Evolutionary conservation across 1,140 invertebrate species (phyloP).

Genomic region (Cryptotermes secundus): DNA sequence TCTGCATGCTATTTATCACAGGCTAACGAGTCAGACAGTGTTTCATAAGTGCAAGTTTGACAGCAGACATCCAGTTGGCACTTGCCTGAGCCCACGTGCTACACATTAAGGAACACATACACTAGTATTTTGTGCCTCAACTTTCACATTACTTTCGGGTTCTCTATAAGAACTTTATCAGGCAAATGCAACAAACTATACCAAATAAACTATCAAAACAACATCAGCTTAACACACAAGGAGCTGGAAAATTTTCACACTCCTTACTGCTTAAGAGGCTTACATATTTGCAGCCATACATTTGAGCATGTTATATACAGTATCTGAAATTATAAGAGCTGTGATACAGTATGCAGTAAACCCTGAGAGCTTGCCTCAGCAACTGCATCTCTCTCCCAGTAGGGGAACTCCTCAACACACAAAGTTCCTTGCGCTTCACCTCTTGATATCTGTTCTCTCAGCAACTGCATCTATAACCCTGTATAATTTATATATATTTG

Average conservation of each 20-base stretch:
- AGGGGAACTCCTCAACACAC: slow-evolving; percentile 75
- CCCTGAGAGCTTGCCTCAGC: slow-evolving; percentile 76
- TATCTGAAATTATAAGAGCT: no score
- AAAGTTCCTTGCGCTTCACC: slow-evolving; percentile 80
- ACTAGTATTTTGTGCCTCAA: no score
- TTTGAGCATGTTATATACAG: no score
- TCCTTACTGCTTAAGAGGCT: no score
- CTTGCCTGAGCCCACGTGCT: not conserved
- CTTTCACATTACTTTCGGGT: not conserved
- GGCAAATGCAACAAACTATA: not conserved
- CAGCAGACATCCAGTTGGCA: not conserved
- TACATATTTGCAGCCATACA: no score
- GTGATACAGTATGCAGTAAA: slow-evolving; percentile 77
- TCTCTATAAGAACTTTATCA: not conserved
- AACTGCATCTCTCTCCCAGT: slow-evolving; percentile 84
- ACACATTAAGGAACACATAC: not conserved
- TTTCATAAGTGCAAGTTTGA: no score
- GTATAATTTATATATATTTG: no score
- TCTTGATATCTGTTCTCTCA: slow-evolving; percentile 85
- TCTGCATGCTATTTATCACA: no score
- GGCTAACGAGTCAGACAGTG: no score
- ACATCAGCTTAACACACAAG: no score
- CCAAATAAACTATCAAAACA: no score
- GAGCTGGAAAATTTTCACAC: no score
- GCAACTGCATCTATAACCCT: slow-evolving; percentile 58